Evolutionary conservation across 2,888 invertebrate species (phyloP).

Genomic region (Trichogramma evanescens): DNA sequence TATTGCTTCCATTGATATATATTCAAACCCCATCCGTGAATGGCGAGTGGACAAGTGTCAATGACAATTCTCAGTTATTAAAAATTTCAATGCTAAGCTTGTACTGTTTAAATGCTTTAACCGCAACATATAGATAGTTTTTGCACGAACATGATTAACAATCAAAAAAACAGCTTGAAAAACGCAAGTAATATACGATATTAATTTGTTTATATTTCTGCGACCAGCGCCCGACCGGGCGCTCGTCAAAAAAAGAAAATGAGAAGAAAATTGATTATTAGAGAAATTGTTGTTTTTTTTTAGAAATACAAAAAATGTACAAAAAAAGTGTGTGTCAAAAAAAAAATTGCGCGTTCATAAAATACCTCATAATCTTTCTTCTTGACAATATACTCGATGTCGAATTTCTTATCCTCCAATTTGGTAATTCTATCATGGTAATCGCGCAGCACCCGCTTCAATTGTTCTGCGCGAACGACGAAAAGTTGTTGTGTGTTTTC

Average conservation of each 20-base stretch:
- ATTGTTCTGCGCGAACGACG: constrained; percentile 57
- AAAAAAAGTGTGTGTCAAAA: constrained; percentile 18
- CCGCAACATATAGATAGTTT: too few species aligned
- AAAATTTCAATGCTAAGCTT: too few species aligned
- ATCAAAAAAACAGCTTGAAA: too few species aligned
- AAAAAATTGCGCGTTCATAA: constrained; percentile 24
- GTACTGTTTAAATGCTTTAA: too few species aligned
- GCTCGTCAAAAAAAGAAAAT: not conserved
- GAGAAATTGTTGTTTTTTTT: not conserved
- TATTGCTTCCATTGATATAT: too few species aligned
- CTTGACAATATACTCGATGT: constrained; percentile 96
- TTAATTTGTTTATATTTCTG: too few species aligned
- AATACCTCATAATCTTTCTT: constrained; percentile 98
- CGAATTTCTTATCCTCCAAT: constrained; percentile 94
- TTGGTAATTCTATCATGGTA: constrained; percentile 81
- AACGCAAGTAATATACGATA: too few species aligned
- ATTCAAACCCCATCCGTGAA: too few species aligned
- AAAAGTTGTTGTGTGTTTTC: constrained; percentile 23
- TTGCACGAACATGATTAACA: too few species aligned
- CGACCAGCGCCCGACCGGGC: too few species aligned
- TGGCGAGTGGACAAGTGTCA: too few species aligned
- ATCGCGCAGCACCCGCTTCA: constrained; percentile 71
- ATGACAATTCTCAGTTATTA: too few species aligned
- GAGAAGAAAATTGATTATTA: not conserved
- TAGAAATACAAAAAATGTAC: constrained; percentile 20